Percentiles rank a stretch among this genome's conserved stretches.
phyloP scores from a whole-genome alignment of 2,888 invertebrate genomes.

The Magallana nippona region DNA sequence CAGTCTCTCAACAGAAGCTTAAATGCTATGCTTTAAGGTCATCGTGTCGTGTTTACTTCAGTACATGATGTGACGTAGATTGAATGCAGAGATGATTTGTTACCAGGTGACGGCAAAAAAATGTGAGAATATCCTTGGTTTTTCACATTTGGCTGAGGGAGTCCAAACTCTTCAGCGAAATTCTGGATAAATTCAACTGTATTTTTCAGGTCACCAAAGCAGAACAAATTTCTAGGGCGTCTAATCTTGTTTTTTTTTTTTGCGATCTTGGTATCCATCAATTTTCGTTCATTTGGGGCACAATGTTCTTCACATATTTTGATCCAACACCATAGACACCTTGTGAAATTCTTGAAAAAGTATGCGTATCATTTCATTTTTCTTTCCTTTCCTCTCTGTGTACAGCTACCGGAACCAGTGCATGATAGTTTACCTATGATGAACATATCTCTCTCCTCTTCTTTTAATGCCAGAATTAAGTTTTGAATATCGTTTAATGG shows the following conservation, averaged over 20 bases:
- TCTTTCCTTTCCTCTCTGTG: not conserved
- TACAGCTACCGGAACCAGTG: not conserved
- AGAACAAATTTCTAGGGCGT: constrained; percentile 11
- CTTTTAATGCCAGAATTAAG: not conserved
- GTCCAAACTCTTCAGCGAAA: constrained; percentile 20
- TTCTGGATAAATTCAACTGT: not conserved
- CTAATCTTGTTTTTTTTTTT: constrained; percentile 20
- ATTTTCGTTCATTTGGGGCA: constrained; percentile 14
- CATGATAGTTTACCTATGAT: constrained; percentile 4
- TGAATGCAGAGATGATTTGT: not conserved
- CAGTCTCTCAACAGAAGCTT: no score
- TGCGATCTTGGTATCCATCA: not conserved
- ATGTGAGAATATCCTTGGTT: not conserved
- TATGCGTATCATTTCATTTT: constrained; percentile 22
- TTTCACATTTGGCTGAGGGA: constrained; percentile 29
- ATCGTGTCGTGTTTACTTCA: not conserved
- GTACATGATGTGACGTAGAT: not conserved
- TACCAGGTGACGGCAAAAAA: not conserved
- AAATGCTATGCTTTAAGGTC: no score
- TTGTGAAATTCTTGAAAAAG: not conserved
- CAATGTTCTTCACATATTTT: constrained; percentile 13
- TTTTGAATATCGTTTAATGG: constrained; percentile 22
- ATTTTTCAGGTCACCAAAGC: constrained; percentile 11
- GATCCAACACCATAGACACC: constrained; percentile 2
- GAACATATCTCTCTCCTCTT: constrained; percentile 9